Conservation (phyloP, 2,113 vertebrate genomes). For the Crotalus viridis region DNA sequence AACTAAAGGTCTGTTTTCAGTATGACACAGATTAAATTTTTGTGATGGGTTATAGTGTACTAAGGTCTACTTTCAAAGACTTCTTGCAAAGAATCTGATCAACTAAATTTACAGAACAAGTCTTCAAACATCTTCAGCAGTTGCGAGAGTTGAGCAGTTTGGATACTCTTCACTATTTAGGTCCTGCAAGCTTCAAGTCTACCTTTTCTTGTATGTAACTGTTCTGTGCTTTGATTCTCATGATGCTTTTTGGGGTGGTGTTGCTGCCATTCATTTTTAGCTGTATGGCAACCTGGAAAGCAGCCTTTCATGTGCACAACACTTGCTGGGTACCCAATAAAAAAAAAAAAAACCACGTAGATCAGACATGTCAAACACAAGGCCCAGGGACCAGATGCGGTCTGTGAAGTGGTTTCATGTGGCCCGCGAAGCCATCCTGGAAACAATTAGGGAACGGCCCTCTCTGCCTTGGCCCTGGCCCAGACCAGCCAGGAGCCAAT, state of each 20-base stretch:
- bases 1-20: not conserved
- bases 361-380: too few species aligned
- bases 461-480: too few species aligned
- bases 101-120: not conserved
- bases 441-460: too few species aligned
- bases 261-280: not conserved
- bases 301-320: not conserved
- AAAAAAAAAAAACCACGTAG: not conserved
- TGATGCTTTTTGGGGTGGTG: not conserved
- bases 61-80: not conserved
- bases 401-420: too few species aligned
- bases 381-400: too few species aligned
- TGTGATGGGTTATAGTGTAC: not conserved
- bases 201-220: not conserved
- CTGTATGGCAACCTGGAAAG: not conserved
- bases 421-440: too few species aligned
- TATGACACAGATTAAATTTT: not conserved
- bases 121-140: not conserved
- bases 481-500: too few species aligned
- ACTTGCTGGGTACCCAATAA: not conserved
- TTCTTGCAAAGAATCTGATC: not conserved
- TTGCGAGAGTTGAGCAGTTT: not conserved
- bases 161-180: not conserved
- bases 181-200: not conserved
- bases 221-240: not conserved